phyloP scores from a whole-genome alignment of 2,113 vertebrate genomes.

The Zapus hudsonius region DNA sequence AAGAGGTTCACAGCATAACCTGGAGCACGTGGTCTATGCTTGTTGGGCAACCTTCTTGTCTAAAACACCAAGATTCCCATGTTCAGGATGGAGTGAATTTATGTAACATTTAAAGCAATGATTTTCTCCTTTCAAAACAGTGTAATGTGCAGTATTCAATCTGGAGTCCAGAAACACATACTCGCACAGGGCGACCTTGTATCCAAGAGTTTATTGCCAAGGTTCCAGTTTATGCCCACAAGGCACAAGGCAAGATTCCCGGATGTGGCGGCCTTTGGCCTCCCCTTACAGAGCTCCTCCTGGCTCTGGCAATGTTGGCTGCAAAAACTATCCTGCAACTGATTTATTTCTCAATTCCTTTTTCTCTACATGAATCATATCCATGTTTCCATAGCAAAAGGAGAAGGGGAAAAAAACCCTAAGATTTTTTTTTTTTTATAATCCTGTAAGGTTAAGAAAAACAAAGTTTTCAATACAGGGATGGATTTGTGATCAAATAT shows the following conservation, averaged over 20 bases:
- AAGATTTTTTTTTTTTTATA: neutral
- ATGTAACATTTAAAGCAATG: neutral
- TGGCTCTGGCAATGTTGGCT: constrained; percentile 49
- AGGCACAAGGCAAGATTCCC: constrained; percentile 1
- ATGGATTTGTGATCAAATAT: constrained; percentile 29
- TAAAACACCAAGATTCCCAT: neutral
- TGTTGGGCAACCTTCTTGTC: neutral
- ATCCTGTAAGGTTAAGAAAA: neutral
- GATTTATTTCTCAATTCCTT: constrained; percentile 66
- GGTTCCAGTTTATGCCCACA: constrained; percentile 63
- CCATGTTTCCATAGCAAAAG: constrained; percentile 63
- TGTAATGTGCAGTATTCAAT: constrained; percentile 33
- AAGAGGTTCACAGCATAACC: no score
- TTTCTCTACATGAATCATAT: constrained; percentile 55
- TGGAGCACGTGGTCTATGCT: fast-evolving
- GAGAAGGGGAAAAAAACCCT: neutral
- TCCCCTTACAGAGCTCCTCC: neutral
- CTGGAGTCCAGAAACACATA: constrained; percentile 36
- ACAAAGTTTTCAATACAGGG: neutral
- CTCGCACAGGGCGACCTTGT: constrained; percentile 17
- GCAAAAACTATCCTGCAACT: constrained; percentile 1
- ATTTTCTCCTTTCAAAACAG: constrained; percentile 49
- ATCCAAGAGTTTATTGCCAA: constrained; percentile 50
- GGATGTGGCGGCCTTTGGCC: neutral
- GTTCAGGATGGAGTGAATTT: neutral